A percentile compares a stretch with the other conserved stretches of the same genome.
These are phyloP conservation scores for Vesta saturnalis DNA, from an alignment of 2,888 invertebrate species.

Conservation along the genomic window DNA sequence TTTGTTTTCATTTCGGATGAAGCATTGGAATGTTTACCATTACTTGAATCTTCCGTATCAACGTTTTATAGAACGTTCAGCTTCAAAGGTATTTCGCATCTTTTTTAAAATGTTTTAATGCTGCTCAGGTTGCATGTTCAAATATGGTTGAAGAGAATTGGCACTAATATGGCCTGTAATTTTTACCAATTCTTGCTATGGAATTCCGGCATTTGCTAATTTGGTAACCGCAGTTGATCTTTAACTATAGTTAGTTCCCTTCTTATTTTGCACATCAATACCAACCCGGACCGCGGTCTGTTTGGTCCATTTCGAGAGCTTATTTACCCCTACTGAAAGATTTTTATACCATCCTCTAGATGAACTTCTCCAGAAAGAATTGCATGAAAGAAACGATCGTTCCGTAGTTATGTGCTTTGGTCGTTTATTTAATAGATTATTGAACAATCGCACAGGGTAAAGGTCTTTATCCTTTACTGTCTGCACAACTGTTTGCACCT, in stretches of 20 bases:
- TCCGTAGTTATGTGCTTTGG: no score
- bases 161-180: conserved; percentile 30
- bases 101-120: conserved; percentile 15
- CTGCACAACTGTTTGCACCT: no score
- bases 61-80: conserved; percentile 4
- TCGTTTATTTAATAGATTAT: no score
- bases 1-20: conserved; percentile 11
- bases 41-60: no score
- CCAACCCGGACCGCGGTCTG: background rate
- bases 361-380: no score
- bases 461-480: no score
- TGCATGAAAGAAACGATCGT: no score
- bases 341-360: no score
- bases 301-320: background rate
- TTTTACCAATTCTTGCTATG: conserved; percentile 23
- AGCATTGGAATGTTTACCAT: background rate
- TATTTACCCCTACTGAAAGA: no score
- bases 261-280: conserved; percentile 5
- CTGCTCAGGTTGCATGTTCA: conserved; percentile 4
- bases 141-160: no score
- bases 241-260: background rate
- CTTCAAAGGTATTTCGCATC: conserved; percentile 12
- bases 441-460: no score
- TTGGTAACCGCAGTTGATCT: conserved; percentile 7
- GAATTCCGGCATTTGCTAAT: conserved; percentile 23